Evolutionary conservation across 1,140 invertebrate species (phyloP), one percentile per base, ranked within the genome.

Genomic region (Eupristina koningsbergeri): DNA sequence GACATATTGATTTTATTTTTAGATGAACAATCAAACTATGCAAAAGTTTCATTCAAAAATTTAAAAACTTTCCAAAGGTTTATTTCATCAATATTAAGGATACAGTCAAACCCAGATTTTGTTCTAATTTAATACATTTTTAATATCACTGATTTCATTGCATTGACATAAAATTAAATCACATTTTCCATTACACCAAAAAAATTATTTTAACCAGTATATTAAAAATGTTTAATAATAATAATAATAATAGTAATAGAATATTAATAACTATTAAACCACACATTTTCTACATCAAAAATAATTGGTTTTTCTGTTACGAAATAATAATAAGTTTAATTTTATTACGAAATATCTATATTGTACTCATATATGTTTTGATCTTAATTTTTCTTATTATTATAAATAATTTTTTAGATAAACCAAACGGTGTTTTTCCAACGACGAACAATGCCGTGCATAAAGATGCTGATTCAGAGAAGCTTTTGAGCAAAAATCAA

Each of bases 361-460:
- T 39, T 7, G 22, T 39, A 39, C 29, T 2, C 6, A 22, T 1
- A 5, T 36, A 39, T 31, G 13, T 7, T 31, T n/a, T n/a, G n/a
- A n/a, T n/a, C 0, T 36, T 22, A 69, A 36, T 69, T 69, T 17
- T 31, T 31, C 34, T 31, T 8, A 39, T 69, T 39, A 69, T 47
- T 15, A 19, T 34, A n/a, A 45, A 47, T n/a, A 47, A 74, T 80
- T 26, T 81, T 67, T 79, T 79, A 84, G 82, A 79, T 31, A 80
- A 80, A 73, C 15, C 79, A 39, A 61, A 90, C 81, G 90, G 89
- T 80, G 89, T 29, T 36, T 84, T 73, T 26, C 15, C 64, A 34
- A 11, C 82, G 5, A 34, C 58, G 22, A 82, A 64, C n/a, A 29
- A 76, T n/a, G 41, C 39, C n/a, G 58, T 39, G 6, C 63, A 64